Evolutionary conservation across 2,113 vertebrate genomes (phyloP).

Genomic region (Corydoras sp.): DNA sequence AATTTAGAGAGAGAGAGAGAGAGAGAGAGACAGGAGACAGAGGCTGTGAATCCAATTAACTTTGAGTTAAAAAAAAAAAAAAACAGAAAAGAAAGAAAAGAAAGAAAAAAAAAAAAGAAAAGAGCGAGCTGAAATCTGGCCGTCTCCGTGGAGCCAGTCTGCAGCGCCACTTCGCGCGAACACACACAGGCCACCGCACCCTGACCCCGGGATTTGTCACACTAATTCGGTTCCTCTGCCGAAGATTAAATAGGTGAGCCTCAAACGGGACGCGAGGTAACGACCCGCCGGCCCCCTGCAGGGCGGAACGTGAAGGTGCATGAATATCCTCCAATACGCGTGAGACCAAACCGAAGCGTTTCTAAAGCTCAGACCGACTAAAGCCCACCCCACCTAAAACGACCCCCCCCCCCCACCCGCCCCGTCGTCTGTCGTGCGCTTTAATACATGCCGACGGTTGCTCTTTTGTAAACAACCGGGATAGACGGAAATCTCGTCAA

Average conservation of each 20-base stretch:
- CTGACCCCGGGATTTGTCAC: conserved; percentile 44
- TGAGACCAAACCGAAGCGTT: no score
- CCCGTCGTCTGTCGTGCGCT: no score
- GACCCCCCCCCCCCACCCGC: no score
- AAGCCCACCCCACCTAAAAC: no score
- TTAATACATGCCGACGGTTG: no score
- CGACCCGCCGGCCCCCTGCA: conserved; percentile 39
- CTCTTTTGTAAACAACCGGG: no score
- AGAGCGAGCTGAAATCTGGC: conserved; percentile 51
- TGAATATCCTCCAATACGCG: conserved; percentile 24
- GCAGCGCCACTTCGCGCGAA: conserved; percentile 29
- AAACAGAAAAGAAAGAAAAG: no score
- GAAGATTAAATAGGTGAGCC: conserved; percentile 43
- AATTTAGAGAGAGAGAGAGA: conserved; percentile 35
- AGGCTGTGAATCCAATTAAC: conserved; percentile 65
- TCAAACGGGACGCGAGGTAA: conserved; percentile 41
- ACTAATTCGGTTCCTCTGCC: conserved; percentile 45
- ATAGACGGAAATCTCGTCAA: no score
- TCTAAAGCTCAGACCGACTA: no score
- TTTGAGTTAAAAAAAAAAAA: conserved; percentile 45
- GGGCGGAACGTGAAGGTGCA: conserved; percentile 27
- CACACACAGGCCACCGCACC: conserved; percentile 15
- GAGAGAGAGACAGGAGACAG: conserved; percentile 23
- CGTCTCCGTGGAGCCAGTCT: conserved; percentile 60
- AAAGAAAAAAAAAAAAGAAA: no score